Evolutionary conservation across 1,140 invertebrate species (phyloP).

Genomic region (Bombus superbus): DNA sequence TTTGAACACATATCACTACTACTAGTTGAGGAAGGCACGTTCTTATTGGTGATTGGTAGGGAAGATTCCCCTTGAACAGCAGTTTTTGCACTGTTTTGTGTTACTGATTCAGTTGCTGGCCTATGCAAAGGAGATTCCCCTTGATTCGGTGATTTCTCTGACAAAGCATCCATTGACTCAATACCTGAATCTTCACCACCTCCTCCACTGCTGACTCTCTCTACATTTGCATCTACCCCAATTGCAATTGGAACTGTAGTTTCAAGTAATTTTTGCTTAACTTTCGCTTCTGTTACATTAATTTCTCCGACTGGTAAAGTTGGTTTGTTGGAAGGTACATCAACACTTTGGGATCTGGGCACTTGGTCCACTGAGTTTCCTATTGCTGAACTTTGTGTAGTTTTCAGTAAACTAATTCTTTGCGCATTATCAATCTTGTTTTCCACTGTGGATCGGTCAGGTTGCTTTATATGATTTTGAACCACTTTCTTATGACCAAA

Average conservation of each 20-base stretch:
- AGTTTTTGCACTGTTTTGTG: constrained; percentile 59
- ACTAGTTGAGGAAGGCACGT: constrained; percentile 83
- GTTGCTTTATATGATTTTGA: constrained; percentile 76
- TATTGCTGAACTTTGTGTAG: constrained; percentile 56
- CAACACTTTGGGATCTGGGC: constrained; percentile 57
- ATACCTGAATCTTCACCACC: constrained; percentile 95
- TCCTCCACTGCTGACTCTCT: constrained; percentile 75
- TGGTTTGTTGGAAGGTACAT: constrained; percentile 67
- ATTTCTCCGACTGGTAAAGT: constrained; percentile 79
- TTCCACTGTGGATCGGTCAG: constrained; percentile 47
- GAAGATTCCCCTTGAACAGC: constrained; percentile 65
- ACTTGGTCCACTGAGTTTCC: constrained; percentile 63
- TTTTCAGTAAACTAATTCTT: constrained; percentile 77
- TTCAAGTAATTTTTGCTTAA: constrained; percentile 85
- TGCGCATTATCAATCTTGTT: constrained; percentile 70
- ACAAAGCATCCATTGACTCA: constrained; percentile 95
- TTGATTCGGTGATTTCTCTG: constrained; percentile 95
- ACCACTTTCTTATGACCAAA: constrained; percentile 71
- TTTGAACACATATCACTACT: constrained; percentile 83
- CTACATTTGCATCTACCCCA: constrained; percentile 73
- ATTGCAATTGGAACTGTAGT: constrained; percentile 77
- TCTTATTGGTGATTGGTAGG: constrained; percentile 77
- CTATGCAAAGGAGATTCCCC: constrained; percentile 85
- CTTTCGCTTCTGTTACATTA: constrained; percentile 84
- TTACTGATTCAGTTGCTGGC: constrained; percentile 74